Percentiles rank a stretch among this genome's conserved stretches.
Evolutionary conservation across 1,140 invertebrate species (phyloP).

Genomic region (Drosophila azteca): DNA sequence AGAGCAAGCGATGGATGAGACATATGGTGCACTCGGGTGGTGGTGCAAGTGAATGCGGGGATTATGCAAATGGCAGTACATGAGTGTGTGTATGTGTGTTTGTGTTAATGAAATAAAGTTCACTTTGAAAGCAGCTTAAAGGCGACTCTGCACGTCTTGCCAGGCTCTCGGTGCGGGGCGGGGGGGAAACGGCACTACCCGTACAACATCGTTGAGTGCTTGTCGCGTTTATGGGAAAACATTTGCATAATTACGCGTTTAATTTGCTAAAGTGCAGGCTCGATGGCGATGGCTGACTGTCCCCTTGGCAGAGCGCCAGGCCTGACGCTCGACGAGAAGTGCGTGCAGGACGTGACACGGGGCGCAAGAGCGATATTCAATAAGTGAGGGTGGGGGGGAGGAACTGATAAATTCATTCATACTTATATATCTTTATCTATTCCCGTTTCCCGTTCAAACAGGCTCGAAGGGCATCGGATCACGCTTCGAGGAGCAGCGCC

Average conservation of each 20-base stretch:
- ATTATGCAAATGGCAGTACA: constrained; percentile 67
- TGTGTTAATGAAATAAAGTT: constrained; percentile 80
- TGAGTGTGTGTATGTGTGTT: constrained; percentile 30
- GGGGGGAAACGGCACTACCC: constrained; percentile 7
- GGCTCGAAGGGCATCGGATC: constrained; percentile 84
- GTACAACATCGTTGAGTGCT: constrained; percentile 60
- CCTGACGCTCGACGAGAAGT: constrained; percentile 15
- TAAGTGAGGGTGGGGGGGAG: constrained; percentile 18
- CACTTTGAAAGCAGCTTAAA: constrained; percentile 71
- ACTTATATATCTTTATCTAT: constrained; percentile 36
- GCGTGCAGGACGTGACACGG: constrained; percentile 39
- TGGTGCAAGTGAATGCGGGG: constrained; percentile 30
- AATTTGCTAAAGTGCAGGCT: constrained; percentile 76
- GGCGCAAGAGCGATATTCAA: constrained; percentile 64
- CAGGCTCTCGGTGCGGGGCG: background rate
- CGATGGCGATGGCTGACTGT: constrained; percentile 30
- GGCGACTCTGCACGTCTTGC: constrained; percentile 39
- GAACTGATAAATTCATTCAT: constrained; percentile 14
- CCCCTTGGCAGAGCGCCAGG: constrained; percentile 15
- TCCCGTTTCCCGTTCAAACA: constrained; percentile 21
- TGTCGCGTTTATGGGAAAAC: constrained; percentile 71
- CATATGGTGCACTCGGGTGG: constrained; percentile 20
- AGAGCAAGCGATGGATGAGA: constrained; percentile 37
- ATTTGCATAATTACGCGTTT: constrained; percentile 82
- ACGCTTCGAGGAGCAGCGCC: constrained; percentile 92